A percentile compares a stretch with the other conserved stretches of the same genome.
Conservation (phyloP, 2,888 invertebrate genomes). For the Drosophila pegasa region DNA sequence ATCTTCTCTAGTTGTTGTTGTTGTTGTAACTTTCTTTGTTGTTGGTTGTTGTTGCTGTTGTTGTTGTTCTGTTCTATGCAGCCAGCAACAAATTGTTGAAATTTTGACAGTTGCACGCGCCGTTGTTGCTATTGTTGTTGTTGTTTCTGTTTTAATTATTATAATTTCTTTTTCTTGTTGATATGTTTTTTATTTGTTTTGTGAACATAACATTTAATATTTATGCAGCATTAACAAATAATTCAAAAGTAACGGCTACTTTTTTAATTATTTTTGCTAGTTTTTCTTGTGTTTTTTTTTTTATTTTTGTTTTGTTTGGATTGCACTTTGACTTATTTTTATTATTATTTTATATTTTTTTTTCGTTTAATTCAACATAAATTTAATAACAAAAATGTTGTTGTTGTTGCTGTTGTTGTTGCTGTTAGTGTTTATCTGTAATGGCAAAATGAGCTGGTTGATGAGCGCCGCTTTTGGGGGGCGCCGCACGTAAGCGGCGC, state of each 20-base stretch:
- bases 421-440: slow-evolving; percentile 67
- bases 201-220: slow-evolving; percentile 59
- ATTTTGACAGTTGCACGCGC: slow-evolving; percentile 61
- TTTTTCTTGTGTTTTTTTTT: slow-evolving; percentile 42
- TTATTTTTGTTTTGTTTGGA: slow-evolving; percentile 55
- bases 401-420: slow-evolving; percentile 56
- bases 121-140: slow-evolving; percentile 34
- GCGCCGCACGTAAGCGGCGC: slow-evolving; percentile 60
- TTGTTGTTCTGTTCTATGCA: slow-evolving; percentile 53
- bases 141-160: slow-evolving; percentile 57
- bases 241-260: slow-evolving; percentile 79
- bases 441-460: slow-evolving; percentile 34
- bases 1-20: slow-evolving; percentile 19
- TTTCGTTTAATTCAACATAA: slow-evolving; percentile 79
- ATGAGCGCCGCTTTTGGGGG: no score
- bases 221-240: slow-evolving; percentile 66
- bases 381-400: slow-evolving; percentile 77
- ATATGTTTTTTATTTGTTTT: slow-evolving; percentile 69
- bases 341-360: slow-evolving; percentile 27
- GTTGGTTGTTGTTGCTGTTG: no score
- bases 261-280: slow-evolving; percentile 76
- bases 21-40: slow-evolving; percentile 1
- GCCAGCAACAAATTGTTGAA: slow-evolving; percentile 65
- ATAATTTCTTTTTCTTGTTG: slow-evolving; percentile 61
- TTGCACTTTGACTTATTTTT: slow-evolving; percentile 72